Evolutionary conservation across 2,113 vertebrate genomes (phyloP).

Genomic region (Mandrillus leucophaeus): DNA sequence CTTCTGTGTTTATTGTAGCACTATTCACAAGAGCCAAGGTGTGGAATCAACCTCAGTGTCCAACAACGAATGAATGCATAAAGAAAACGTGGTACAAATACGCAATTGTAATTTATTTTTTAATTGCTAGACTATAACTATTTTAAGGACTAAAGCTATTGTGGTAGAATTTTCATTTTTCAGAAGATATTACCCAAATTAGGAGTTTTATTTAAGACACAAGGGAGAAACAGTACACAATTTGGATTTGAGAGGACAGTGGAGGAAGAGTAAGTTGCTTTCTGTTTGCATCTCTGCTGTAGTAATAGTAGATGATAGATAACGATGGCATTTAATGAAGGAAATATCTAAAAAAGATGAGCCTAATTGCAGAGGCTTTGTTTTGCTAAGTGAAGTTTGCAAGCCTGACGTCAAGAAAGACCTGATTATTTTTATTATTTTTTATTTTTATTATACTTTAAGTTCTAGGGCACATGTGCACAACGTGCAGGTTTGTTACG

Average conservation of each 20-base stretch:
- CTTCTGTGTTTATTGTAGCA: not conserved
- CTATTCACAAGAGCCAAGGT: not conserved
- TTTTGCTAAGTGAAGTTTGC: not conserved
- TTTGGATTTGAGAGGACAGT: not conserved
- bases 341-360: no score
- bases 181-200: no score
- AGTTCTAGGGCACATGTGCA: no score
- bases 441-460: no score
- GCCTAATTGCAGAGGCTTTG: not conserved
- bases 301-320: no score
- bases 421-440: no score
- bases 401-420: not conserved
- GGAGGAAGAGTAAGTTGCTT: not conserved
- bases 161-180: not conserved
- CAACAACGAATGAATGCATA: not conserved
- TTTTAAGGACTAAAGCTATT: not conserved
- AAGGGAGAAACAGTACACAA: not conserved
- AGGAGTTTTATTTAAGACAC: not conserved
- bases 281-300: not conserved
- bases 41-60: not conserved
- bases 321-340: rapidly evolving
- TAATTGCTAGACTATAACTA: not conserved
- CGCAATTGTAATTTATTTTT: not conserved
- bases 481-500: no score
- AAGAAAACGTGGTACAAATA: not conserved